Percentiles rank a stretch among this genome's conserved stretches.
These are phyloP conservation scores for Callopanchax toddi DNA, from an alignment of 2,113 vertebrate species.

Conservation along the genomic window DNA sequence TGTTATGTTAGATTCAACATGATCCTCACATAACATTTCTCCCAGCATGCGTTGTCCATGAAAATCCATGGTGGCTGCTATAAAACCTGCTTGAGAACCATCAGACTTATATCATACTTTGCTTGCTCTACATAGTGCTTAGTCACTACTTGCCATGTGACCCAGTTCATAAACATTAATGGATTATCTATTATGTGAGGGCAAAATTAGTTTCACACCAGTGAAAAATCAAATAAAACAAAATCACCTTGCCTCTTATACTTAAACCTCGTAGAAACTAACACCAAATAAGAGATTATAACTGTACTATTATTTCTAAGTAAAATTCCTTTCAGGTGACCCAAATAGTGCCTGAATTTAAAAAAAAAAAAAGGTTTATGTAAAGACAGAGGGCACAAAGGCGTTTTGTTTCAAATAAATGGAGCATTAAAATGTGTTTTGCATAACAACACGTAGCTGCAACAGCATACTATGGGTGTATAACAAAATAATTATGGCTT, in stretches of 20 bases:
- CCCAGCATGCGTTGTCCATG: neutral
- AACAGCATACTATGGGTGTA: too few species aligned
- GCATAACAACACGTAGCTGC: too few species aligned
- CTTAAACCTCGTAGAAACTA: neutral
- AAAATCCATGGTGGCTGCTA: neutral
- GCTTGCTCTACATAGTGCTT: neutral
- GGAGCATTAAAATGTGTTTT: too few species aligned
- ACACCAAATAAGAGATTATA: neutral
- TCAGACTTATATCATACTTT: neutral
- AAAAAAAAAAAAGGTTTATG: too few species aligned
- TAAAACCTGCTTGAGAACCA: too few species aligned
- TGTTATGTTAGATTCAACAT: conserved; percentile 5
- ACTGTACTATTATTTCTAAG: too few species aligned
- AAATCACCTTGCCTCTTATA: too few species aligned
- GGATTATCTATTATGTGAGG: neutral
- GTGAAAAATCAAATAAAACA: neutral
- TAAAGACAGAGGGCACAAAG: too few species aligned
- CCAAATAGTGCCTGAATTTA: too few species aligned
- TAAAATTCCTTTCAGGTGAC: too few species aligned
- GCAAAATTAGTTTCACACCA: neutral
- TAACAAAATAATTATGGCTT: too few species aligned
- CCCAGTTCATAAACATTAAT: conserved; percentile 3
- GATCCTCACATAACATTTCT: conserved; percentile 12
- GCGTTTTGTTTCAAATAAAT: too few species aligned
- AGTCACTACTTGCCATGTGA: neutral